A percentile compares a stretch with the other conserved stretches of the same genome.
phyloP scores from a whole-genome alignment of 2,888 invertebrate species.

The Malthinus flaveolus region DNA sequence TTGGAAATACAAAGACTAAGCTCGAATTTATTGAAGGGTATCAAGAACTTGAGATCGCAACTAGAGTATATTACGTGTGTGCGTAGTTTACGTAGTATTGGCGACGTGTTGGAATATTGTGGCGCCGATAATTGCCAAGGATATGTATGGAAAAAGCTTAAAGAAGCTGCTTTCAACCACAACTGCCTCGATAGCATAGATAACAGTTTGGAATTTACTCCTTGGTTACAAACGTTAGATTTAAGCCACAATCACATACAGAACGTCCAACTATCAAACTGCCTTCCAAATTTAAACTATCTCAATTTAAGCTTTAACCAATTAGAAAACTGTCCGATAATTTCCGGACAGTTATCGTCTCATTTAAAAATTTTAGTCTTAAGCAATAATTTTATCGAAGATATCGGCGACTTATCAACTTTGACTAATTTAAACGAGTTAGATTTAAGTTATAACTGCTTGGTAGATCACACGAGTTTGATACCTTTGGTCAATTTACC shows the following conservation, averaged over 20 bases:
- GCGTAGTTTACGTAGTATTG: constrained; percentile 53
- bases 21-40: constrained; percentile 58
- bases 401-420: constrained; percentile 59
- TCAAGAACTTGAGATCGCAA: constrained; percentile 62
- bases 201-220: constrained; percentile 61
- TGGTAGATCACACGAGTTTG: constrained; percentile 63
- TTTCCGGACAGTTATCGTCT: constrained; percentile 60
- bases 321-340: constrained; percentile 59
- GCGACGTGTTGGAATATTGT: constrained; percentile 58
- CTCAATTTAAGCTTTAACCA: constrained; percentile 67
- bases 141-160: constrained; percentile 64
- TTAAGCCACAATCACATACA: constrained; percentile 65
- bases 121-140: constrained; percentile 64
- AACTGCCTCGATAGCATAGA: constrained; percentile 61
- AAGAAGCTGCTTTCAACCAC: constrained; percentile 61
- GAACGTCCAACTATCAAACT: constrained; percentile 60
- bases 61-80: constrained; percentile 59
- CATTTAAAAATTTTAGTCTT: constrained; percentile 57
- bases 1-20: constrained; percentile 64
- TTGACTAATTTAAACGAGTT: constrained; percentile 61
- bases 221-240: constrained; percentile 64
- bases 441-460: constrained; percentile 66
- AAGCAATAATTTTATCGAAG: constrained; percentile 67
- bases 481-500: constrained; percentile 60
- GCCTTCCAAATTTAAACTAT: constrained; percentile 63